phyloP scores from a whole-genome alignment of 1,140 invertebrate genomes.

The Eubasilissa regina region DNA sequence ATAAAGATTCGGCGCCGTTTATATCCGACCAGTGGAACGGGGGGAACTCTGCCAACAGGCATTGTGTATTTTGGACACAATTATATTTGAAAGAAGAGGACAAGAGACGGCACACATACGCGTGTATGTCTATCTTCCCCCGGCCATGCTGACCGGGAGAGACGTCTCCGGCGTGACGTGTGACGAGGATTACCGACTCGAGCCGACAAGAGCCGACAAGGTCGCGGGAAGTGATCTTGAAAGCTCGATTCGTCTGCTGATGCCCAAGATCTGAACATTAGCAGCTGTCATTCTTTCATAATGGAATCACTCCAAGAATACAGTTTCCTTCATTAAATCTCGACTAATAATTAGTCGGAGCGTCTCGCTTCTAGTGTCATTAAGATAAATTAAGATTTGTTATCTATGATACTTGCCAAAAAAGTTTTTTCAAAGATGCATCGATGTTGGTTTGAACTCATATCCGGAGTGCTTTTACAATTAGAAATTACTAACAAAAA shows the following conservation, averaged over 20 bases:
- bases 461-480: too few species aligned
- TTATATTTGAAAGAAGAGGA: slow-evolving; percentile 8
- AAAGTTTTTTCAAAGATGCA: too few species aligned
- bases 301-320: too few species aligned
- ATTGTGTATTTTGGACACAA: slow-evolving; percentile 38
- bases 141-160: background rate
- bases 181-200: slow-evolving; percentile 26
- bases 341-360: background rate
- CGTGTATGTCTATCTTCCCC: background rate
- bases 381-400: too few species aligned
- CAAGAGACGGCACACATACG: background rate
- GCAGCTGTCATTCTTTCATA: too few species aligned
- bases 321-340: too few species aligned
- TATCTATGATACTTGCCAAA: too few species aligned
- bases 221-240: slow-evolving; percentile 41
- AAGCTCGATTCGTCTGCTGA: background rate
- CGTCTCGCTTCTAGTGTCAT: background rate
- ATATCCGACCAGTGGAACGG: slow-evolving; percentile 31
- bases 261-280: too few species aligned
- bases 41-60: slow-evolving; percentile 40
- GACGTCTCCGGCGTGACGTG: slow-evolving; percentile 15
- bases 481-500: too few species aligned
- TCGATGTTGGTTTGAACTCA: too few species aligned
- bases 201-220: slow-evolving; percentile 24
- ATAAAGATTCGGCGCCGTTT: slow-evolving; percentile 34